Conservation (phyloP, 2,113 vertebrate species). For the Pangasianodon hypophthalmus region DNA sequence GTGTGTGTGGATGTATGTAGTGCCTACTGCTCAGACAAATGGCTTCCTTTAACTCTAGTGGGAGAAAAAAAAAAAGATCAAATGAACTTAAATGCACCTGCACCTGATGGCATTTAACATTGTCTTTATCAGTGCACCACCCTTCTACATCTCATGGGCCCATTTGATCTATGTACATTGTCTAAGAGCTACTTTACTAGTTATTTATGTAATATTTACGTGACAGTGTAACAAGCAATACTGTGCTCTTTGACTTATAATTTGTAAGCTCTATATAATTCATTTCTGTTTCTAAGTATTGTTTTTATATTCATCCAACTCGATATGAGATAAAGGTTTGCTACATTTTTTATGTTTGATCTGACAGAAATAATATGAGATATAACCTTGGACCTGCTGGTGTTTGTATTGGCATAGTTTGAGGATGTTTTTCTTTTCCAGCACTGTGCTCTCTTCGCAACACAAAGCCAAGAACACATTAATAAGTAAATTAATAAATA, state of each 20-base stretch:
- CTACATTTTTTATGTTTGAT: not conserved
- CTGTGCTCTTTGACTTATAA: not conserved
- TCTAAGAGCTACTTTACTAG: constrained; percentile 11
- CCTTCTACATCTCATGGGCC: not conserved
- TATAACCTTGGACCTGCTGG: constrained; percentile 55
- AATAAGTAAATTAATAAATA: constrained; percentile 50
- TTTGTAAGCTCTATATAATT: not conserved
- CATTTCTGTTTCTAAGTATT: not conserved
- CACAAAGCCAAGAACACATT: constrained; percentile 48
- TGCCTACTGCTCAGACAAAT: constrained; percentile 42
- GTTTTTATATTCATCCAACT: not conserved
- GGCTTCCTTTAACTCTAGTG: constrained; percentile 42
- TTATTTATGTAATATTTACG: constrained; percentile 13
- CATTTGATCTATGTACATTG: constrained; percentile 31
- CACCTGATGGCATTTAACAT: constrained; percentile 29
- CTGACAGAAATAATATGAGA: not conserved
- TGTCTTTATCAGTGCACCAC: constrained; percentile 4
- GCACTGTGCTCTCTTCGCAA: constrained; percentile 52
- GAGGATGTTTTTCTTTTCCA: constrained; percentile 42
- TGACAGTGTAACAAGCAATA: not conserved
- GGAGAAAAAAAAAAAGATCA: constrained; percentile 14
- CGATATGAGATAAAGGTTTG: not conserved
- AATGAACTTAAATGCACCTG: constrained; percentile 40
- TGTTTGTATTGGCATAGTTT: constrained; percentile 56
- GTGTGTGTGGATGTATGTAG: constrained; percentile 45